phyloP scores from a whole-genome alignment of 2,888 invertebrate genomes.

The Pinctada fucata region DNA sequence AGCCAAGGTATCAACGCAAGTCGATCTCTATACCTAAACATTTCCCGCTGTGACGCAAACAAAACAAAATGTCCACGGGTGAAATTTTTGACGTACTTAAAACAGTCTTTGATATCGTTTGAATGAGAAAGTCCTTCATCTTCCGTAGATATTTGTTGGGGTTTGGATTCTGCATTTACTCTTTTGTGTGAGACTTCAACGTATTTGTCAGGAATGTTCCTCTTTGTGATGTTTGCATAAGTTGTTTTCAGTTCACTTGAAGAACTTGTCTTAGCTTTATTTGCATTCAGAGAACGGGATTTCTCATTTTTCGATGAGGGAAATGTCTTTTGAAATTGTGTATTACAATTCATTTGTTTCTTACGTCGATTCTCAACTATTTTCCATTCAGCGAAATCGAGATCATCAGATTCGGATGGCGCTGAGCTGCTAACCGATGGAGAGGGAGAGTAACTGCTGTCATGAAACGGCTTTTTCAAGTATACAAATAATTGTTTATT shows the following conservation, averaged over 20 bases:
- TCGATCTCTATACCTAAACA: conserved; percentile 22
- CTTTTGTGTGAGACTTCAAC: not conserved
- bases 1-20: conserved; percentile 41
- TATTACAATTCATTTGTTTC: not conserved
- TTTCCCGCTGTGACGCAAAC: not conserved
- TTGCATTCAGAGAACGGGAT: not conserved
- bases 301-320: not conserved
- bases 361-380: not conserved
- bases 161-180: not conserved
- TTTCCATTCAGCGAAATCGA: not conserved
- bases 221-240: not conserved
- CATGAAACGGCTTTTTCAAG: not conserved
- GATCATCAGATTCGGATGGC: not conserved
- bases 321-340: not conserved
- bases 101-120: conserved; percentile 7
- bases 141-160: not conserved
- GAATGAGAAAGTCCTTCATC: not conserved
- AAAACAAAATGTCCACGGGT: conserved; percentile 12
- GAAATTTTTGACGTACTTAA: conserved; percentile 16
- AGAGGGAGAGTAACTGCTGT: not conserved
- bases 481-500: not conserved
- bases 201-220: not conserved
- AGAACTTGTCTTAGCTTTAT: not conserved
- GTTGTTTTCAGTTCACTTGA: not conserved
- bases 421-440: not conserved